These are phyloP conservation scores for Thereuonema tuberculata DNA, from an alignment of 1,140 invertebrate species.

Conservation along the genomic window DNA sequence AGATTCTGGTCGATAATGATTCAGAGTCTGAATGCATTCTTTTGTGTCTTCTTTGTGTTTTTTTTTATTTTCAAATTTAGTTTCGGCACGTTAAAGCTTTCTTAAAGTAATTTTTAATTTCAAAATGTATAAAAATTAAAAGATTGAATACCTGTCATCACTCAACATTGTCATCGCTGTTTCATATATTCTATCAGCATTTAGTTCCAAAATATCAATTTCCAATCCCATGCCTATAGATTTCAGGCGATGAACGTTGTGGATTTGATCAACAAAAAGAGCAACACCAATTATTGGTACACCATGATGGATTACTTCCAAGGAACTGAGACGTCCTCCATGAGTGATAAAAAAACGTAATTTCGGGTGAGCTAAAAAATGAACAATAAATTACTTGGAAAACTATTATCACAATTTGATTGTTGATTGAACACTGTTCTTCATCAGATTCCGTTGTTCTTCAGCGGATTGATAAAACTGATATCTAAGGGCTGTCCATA, in stretches of 20 bases:
- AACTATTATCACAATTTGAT: too few relatives aligned
- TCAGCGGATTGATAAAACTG: too few relatives aligned
- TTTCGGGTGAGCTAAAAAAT: conserved; percentile 44
- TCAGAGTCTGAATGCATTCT: too few relatives aligned
- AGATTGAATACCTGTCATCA: neutral
- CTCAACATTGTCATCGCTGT: neutral
- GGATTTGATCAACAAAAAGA: conserved; percentile 44
- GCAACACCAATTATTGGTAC: conserved; percentile 54
- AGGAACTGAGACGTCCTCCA: conserved; percentile 51
- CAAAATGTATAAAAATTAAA: too few relatives aligned
- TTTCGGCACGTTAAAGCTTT: too few relatives aligned
- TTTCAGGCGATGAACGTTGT: conserved; percentile 27
- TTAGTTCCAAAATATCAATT: neutral
- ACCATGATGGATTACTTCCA: conserved; percentile 52
- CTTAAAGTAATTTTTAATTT: too few relatives aligned
- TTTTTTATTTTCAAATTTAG: too few relatives aligned
- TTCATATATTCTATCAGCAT: neutral
- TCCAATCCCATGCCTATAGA: neutral
- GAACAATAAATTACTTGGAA: neutral
- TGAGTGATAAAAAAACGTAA: conserved; percentile 53
- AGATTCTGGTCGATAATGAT: too few relatives aligned
- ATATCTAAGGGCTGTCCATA: too few relatives aligned
- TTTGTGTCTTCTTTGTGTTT: too few relatives aligned
- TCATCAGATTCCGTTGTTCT: too few relatives aligned
- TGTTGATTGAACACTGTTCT: too few relatives aligned